Evolutionary conservation across 1,140 invertebrate species (phyloP).

Genomic region (Neodiprion lecontei): DNA sequence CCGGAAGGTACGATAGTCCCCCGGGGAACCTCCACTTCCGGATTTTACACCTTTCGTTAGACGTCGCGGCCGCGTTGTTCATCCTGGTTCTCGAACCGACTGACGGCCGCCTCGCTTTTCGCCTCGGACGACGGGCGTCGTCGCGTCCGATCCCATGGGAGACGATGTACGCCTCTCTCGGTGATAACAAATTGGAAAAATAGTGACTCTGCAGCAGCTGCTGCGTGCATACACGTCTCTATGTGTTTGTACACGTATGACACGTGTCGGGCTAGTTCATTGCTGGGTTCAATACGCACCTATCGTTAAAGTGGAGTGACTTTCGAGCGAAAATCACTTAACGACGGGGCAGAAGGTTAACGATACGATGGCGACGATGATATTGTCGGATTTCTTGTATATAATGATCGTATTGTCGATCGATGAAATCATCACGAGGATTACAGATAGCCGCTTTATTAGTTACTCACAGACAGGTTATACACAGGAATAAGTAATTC

Average conservation of each 20-base stretch:
- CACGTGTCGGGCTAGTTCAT: too few species aligned
- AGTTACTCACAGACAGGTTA: conserved; percentile 13
- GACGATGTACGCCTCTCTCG: background rate
- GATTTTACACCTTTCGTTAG: background rate
- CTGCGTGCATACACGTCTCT: too few species aligned
- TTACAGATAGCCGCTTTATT: conserved; percentile 21
- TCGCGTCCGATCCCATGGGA: background rate
- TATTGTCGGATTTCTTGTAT: too few species aligned
- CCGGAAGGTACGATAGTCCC: background rate
- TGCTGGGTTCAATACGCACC: too few species aligned
- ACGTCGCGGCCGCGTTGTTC: background rate
- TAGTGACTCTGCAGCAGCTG: too few species aligned
- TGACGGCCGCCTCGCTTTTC: background rate
- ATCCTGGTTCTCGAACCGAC: background rate
- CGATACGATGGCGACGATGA: too few species aligned
- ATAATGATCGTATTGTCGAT: too few species aligned
- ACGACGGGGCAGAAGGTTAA: too few species aligned
- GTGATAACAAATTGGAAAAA: background rate
- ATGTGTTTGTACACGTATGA: too few species aligned
- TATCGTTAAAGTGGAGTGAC: too few species aligned
- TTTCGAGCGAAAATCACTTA: too few species aligned
- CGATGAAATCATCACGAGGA: background rate
- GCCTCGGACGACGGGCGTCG: background rate
- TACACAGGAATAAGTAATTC: background rate
- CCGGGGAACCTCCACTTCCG: background rate